A percentile compares a stretch with the other conserved stretches of the same genome.
These are phyloP conservation scores for Pipistrellus kuhlii DNA, from an alignment of 2,797 vertebrate species.

Conservation along the genomic window DNA sequence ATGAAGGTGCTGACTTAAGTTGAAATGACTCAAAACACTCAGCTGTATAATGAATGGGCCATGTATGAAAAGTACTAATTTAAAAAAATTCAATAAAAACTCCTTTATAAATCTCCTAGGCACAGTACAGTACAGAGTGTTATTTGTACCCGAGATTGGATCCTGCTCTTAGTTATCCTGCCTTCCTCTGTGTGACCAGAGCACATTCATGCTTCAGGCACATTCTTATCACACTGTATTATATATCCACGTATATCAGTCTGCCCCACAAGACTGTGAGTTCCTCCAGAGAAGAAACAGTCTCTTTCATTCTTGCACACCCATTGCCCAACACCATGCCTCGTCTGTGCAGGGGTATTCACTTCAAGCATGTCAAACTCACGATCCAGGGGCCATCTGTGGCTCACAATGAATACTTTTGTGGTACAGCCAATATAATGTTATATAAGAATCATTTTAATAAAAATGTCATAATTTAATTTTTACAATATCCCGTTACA, in stretches of 20 bases:
- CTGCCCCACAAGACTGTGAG: not conserved
- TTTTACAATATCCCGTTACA: no score
- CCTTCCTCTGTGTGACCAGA: not conserved
- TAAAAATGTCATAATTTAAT: no score
- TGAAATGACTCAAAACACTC: not conserved
- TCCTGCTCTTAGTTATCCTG: not conserved
- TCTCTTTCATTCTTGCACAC: not conserved
- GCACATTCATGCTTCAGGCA: not conserved
- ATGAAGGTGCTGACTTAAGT: not conserved
- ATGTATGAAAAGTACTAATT: slow-evolving; percentile 20
- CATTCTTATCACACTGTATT: not conserved
- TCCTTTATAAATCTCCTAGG: not conserved
- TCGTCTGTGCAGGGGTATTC: not conserved
- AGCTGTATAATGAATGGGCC: not conserved
- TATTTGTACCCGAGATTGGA: not conserved
- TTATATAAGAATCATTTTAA: no score
- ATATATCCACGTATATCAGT: not conserved
- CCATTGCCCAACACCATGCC: not conserved
- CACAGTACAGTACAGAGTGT: not conserved
- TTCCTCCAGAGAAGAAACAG: not conserved
- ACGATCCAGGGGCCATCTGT: no score
- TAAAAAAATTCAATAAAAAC: slow-evolving; percentile 32
- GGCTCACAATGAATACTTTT: no score
- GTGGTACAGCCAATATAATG: no score
- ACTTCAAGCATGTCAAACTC: not conserved